Conservation (phyloP, 2,888 invertebrate genomes). For the Drosophila affinis region DNA sequence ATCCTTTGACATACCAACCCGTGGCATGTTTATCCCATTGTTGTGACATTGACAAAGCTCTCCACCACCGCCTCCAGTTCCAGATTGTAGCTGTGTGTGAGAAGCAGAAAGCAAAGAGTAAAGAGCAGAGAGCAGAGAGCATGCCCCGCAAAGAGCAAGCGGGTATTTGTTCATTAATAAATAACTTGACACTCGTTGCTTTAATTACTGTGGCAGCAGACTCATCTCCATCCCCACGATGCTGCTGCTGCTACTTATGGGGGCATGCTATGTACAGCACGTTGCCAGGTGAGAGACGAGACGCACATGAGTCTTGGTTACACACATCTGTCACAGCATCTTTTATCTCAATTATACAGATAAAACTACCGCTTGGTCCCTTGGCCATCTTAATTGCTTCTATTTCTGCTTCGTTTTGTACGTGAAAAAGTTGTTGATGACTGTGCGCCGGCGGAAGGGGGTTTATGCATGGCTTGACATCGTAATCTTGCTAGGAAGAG, state of each 20-base stretch:
- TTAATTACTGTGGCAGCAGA: constrained; percentile 55
- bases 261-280: constrained; percentile 6
- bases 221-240: neutral
- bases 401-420: constrained; percentile 18
- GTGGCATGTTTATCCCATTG: constrained; percentile 25
- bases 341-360: constrained; percentile 40
- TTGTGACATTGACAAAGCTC: constrained; percentile 48
- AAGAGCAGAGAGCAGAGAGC: constrained; percentile 21
- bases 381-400: constrained; percentile 40
- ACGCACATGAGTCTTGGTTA: constrained; percentile 32
- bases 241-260: neutral
- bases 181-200: constrained; percentile 67
- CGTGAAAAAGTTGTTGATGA: constrained; percentile 15
- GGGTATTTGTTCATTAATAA: constrained; percentile 68
- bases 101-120: neutral
- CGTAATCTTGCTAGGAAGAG: neutral
- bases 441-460: neutral
- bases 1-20: constrained; percentile 17
- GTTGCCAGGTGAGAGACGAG: constrained; percentile 42
- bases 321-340: constrained; percentile 38
- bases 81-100: constrained; percentile 16
- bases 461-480: neutral
- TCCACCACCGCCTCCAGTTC: constrained; percentile 4
- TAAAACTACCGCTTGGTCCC: constrained; percentile 38
- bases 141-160: constrained; percentile 23